Evolutionary conservation across 1,140 invertebrate genomes (phyloP).

Genomic region (Eufriesea mexicana): DNA sequence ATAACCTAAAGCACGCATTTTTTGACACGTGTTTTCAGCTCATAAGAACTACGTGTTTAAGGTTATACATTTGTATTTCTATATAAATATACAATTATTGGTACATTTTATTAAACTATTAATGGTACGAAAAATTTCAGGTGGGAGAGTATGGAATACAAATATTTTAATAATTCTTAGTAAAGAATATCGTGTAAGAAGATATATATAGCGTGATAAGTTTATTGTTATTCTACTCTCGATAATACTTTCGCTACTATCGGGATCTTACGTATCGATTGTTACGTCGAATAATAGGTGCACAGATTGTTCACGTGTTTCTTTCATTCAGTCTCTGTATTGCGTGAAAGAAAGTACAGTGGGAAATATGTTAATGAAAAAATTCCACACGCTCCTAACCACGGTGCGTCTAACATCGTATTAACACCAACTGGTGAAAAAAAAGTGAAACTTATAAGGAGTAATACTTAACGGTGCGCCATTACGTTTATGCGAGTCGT

Average conservation of each 20-base stretch:
- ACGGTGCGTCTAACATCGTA: not conserved
- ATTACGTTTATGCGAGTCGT: constrained; percentile 5
- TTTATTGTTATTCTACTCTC: not conserved
- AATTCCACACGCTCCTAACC: constrained; percentile 3
- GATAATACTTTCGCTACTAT: not conserved
- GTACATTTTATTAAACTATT: no score
- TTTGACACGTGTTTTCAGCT: no score
- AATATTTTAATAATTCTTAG: no score
- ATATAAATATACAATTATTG: no score
- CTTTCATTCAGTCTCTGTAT: not conserved
- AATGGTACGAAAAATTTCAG: no score
- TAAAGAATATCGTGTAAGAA: not conserved
- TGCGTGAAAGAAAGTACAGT: not conserved
- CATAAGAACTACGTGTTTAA: no score
- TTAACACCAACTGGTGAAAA: constrained; percentile 20
- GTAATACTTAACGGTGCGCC: constrained; percentile 45
- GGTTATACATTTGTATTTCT: no score
- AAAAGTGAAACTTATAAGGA: constrained; percentile 56
- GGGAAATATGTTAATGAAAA: not conserved
- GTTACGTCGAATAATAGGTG: not conserved
- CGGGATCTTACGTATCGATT: not conserved
- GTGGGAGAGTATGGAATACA: no score
- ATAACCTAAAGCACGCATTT: not conserved
- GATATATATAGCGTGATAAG: not conserved
- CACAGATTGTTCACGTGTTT: no score